phyloP scores from a whole-genome alignment of 2,797 vertebrate genomes.

The Girardinus metallicus region DNA sequence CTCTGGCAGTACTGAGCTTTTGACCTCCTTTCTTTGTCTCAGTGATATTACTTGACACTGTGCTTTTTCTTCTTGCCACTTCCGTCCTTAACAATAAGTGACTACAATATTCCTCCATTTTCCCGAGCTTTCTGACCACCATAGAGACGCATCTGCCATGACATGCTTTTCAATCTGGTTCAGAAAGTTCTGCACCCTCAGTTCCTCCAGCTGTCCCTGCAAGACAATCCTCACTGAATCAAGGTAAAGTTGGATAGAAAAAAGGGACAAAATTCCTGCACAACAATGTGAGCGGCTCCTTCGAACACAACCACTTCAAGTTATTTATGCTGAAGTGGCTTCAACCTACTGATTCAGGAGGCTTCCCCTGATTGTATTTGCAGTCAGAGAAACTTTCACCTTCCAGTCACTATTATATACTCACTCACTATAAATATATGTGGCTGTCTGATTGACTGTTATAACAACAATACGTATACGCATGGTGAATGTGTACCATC shows the following conservation, averaged over 20 bases:
- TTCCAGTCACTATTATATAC: not conserved
- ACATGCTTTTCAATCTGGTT: not conserved
- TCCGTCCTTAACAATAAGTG: not conserved
- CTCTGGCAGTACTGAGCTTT: not conserved
- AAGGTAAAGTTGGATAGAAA: not conserved
- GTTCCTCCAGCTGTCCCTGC: not conserved
- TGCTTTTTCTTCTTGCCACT: not conserved
- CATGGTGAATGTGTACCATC: not conserved
- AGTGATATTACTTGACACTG: not conserved
- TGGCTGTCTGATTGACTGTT: not conserved
- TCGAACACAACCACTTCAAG: not conserved
- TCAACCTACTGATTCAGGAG: not conserved
- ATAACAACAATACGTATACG: not conserved
- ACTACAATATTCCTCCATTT: not conserved
- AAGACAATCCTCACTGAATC: not conserved
- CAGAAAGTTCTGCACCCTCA: not conserved
- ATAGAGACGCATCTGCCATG: not conserved
- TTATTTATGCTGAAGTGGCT: not conserved
- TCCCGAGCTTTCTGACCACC: not conserved
- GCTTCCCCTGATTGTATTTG: not conserved
- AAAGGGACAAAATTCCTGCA: not conserved
- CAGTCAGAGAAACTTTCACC: not conserved
- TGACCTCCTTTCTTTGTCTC: not conserved
- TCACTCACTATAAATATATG: not conserved
- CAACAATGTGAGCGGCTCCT: not conserved